phyloP scores from a whole-genome alignment of 2,797 vertebrate genomes.

The Sebastes vulpes region DNA sequence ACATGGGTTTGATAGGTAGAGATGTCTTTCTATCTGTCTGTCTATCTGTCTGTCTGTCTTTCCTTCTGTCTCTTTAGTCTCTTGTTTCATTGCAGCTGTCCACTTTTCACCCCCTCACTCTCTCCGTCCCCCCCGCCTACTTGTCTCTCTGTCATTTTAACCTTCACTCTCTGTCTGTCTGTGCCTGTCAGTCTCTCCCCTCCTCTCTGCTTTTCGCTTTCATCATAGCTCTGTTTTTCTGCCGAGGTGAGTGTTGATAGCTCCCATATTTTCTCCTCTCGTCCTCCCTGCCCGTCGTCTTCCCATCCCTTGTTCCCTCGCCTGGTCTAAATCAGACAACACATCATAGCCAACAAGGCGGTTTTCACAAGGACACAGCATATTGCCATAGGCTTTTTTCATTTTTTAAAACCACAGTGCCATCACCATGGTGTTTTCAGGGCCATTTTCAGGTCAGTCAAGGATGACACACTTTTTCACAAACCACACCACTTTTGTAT shows the following conservation, averaged over 20 bases:
- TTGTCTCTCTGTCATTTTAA: slow-evolving; percentile 74
- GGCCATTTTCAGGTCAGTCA: slow-evolving; percentile 40
- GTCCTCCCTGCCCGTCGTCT: not conserved
- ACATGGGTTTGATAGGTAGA: slow-evolving; percentile 21
- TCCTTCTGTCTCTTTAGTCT: slow-evolving; percentile 35
- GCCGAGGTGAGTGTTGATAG: slow-evolving; percentile 77
- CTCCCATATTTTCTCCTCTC: slow-evolving; percentile 60
- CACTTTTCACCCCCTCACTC: slow-evolving; percentile 40
- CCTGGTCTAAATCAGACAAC: slow-evolving; percentile 64
- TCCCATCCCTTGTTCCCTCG: slow-evolving; percentile 10
- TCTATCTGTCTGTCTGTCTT: slow-evolving; percentile 19
- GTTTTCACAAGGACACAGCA: slow-evolving; percentile 30
- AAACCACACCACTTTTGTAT: not conserved
- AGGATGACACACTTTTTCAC: slow-evolving; percentile 20
- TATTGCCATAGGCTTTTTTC: not conserved
- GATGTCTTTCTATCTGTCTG: slow-evolving; percentile 20
- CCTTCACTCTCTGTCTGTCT: slow-evolving; percentile 71
- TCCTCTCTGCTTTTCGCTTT: slow-evolving; percentile 62
- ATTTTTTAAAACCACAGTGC: not conserved
- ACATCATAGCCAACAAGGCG: slow-evolving; percentile 32
- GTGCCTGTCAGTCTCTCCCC: slow-evolving; percentile 60
- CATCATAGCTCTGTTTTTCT: slow-evolving; percentile 66
- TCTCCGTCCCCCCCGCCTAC: slow-evolving; percentile 21
- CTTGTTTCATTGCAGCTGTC: slow-evolving; percentile 66
- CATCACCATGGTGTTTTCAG: slow-evolving; percentile 22